These are phyloP conservation scores for Spilosoma lubricipeda DNA, from an alignment of 2,888 invertebrate genomes.

Conservation along the genomic window DNA sequence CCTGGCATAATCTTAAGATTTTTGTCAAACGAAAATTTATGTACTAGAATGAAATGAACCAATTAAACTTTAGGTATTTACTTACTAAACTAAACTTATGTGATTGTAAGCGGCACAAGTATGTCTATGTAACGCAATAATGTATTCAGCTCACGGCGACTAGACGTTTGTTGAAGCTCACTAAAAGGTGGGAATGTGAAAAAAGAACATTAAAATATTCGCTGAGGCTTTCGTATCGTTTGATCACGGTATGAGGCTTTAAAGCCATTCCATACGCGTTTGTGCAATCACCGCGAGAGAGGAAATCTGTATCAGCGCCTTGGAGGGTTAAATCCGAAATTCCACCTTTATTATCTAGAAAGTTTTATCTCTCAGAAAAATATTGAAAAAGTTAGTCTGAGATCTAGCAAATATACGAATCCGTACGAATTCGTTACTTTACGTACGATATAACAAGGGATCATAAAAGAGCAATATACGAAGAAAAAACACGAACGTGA, in stretches of 20 bases:
- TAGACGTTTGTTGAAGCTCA: slow-evolving; percentile 44
- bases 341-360: slow-evolving; percentile 54
- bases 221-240: slow-evolving; percentile 57
- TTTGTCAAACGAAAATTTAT: neutral
- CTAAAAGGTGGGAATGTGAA: slow-evolving; percentile 59
- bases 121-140: slow-evolving; percentile 14
- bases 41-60: neutral
- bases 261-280: slow-evolving; percentile 65
- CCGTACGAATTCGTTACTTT: slow-evolving; percentile 7
- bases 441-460: slow-evolving; percentile 18
- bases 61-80: neutral
- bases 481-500: slow-evolving; percentile 49
- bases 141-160: slow-evolving; percentile 49
- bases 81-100: neutral
- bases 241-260: slow-evolving; percentile 60
- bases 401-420: slow-evolving; percentile 35
- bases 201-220: slow-evolving; percentile 62
- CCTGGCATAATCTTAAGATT: neutral
- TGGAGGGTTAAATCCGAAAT: slow-evolving; percentile 42
- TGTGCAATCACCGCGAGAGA: slow-evolving; percentile 65
- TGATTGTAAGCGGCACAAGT: neutral
- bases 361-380: slow-evolving; percentile 55
- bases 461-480: slow-evolving; percentile 46
- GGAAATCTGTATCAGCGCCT: slow-evolving; percentile 63
- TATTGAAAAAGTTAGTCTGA: slow-evolving; percentile 61